A percentile compares a stretch with the other conserved stretches of the same genome.
Evolutionary conservation across 2,113 vertebrate species (phyloP).

Genomic region (Hippolais icterina): DNA sequence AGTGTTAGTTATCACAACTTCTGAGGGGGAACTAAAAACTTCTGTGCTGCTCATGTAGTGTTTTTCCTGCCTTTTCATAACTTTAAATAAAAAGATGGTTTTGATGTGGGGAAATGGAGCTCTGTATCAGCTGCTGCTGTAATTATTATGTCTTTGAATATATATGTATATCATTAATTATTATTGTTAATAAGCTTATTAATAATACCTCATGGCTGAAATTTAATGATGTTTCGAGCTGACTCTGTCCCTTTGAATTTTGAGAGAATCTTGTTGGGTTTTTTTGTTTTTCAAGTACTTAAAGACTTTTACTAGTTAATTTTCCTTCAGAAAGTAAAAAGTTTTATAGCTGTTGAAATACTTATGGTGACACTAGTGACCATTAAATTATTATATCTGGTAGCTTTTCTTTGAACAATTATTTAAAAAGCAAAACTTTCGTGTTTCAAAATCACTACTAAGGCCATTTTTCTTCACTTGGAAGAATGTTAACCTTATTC

Average conservation of each 20-base stretch:
- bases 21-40: background rate
- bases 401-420: background rate
- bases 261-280: background rate
- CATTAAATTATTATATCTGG: background rate
- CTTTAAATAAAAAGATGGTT: background rate
- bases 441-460: background rate
- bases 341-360: background rate
- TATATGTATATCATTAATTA: background rate
- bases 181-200: background rate
- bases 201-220: background rate
- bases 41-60: background rate
- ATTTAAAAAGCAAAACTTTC: background rate
- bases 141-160: background rate
- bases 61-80: background rate
- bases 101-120: background rate
- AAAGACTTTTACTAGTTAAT: background rate
- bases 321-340: background rate
- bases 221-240: background rate
- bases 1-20: background rate
- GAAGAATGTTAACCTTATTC: background rate
- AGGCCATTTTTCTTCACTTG: background rate
- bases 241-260: constrained; percentile 2
- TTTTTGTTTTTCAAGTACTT: background rate
- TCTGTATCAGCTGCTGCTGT: background rate
- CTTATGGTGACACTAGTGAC: background rate